Evolutionary conservation across 2,888 invertebrate genomes (phyloP).

Genomic region (Epinotia bilunana): DNA sequence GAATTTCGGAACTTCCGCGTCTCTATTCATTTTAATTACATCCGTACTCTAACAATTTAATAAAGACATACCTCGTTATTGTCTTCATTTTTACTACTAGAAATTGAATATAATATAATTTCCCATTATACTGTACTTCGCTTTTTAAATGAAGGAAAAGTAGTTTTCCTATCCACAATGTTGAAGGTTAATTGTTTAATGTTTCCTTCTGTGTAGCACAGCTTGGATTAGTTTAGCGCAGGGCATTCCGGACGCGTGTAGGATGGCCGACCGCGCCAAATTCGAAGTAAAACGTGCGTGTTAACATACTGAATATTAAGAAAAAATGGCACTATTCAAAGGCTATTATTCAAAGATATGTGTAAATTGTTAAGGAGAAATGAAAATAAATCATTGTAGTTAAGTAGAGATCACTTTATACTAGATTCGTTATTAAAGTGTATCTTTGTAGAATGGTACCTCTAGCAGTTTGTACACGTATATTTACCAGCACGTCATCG

Average conservation of each 20-base stretch:
- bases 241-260: too few species aligned
- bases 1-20: conserved; percentile 6
- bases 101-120: neutral
- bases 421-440: neutral
- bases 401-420: neutral
- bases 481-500: conserved; percentile 22
- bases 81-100: neutral
- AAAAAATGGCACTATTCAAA: too few species aligned
- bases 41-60: neutral
- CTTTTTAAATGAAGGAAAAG: neutral
- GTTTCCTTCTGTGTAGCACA: neutral
- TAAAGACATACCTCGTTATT: neutral
- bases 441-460: neutral
- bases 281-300: too few species aligned
- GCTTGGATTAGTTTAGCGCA: neutral
- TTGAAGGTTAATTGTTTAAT: neutral
- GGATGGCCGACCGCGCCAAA: too few species aligned
- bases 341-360: too few species aligned
- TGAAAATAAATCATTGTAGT: neutral
- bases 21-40: conserved; percentile 2
- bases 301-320: too few species aligned
- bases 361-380: too few species aligned
- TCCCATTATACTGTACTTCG: neutral
- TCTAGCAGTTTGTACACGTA: neutral
- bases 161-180: neutral